phyloP scores from a whole-genome alignment of 1,140 invertebrate species.

The Bombus breviceps region DNA sequence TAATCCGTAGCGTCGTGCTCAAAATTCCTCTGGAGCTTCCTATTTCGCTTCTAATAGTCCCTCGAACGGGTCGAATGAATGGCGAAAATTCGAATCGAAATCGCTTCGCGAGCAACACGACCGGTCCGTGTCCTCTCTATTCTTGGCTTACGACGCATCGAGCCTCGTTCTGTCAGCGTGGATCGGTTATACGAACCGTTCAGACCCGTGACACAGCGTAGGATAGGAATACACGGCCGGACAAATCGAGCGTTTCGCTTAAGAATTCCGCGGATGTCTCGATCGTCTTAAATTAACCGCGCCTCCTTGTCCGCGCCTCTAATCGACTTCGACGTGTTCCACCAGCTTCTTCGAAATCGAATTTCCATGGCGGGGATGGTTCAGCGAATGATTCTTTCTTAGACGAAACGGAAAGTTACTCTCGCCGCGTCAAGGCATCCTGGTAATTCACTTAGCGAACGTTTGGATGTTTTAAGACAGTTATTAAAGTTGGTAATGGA shows the following conservation, averaged over 20 bases:
- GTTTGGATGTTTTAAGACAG: not conserved
- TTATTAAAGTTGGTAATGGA: conserved; percentile 7
- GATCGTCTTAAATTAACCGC: conserved; percentile 62
- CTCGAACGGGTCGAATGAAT: not conserved
- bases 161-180: not conserved
- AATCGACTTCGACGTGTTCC: not conserved
- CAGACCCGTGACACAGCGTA: conserved; percentile 1
- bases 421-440: too few species aligned
- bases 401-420: not conserved
- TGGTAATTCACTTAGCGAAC: not conserved
- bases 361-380: not conserved
- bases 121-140: conserved; percentile 23
- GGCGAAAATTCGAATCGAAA: conserved; percentile 36
- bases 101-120: conserved; percentile 18
- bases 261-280: conserved; percentile 49
- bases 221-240: conserved; percentile 12
- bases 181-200: conserved; percentile 28
- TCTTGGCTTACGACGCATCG: not conserved
- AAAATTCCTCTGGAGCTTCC: conserved; percentile 10
- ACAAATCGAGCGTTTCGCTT: conserved; percentile 46
- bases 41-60: conserved; percentile 10
- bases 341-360: conserved; percentile 1
- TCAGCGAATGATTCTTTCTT: too few species aligned
- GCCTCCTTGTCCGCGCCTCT: not conserved
- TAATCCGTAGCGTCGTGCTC: not conserved